A percentile compares a stretch with the other conserved stretches of the same genome.
Conservation (phyloP, 2,113 vertebrate species). For the Macaca fascicularis region DNA sequence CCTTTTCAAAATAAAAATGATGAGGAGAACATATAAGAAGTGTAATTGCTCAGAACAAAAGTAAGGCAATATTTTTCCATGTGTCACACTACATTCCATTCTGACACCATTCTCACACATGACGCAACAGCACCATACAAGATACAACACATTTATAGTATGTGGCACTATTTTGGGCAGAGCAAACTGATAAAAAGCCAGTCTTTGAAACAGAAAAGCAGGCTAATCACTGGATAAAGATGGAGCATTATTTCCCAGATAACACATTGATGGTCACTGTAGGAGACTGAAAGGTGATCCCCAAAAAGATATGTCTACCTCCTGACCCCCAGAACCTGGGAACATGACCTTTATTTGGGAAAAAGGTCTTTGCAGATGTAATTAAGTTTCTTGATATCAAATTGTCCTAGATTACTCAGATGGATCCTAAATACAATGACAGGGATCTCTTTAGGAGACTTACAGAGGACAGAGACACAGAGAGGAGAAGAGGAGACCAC, state of each 20-base stretch:
- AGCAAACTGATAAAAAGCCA: neutral
- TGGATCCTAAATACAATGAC: neutral
- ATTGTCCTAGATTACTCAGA: neutral
- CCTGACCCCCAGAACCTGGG: neutral
- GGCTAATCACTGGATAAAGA: no score
- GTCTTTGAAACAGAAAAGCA: neutral
- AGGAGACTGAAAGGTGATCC: neutral
- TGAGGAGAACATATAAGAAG: neutral
- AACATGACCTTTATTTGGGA: accelerated
- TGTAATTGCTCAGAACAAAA: neutral
- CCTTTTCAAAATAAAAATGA: neutral
- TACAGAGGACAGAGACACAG: neutral
- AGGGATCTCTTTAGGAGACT: neutral
- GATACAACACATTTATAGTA: neutral
- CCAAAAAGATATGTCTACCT: neutral
- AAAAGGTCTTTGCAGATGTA: neutral
- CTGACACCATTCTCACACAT: neutral
- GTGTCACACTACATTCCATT: accelerated
- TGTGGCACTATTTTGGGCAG: accelerated
- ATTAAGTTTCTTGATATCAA: neutral
- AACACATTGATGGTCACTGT: accelerated
- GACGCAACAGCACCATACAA: neutral
- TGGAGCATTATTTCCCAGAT: neutral
- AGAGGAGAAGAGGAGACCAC: neutral
- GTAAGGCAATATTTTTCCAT: neutral